Percentiles rank a stretch among this genome's conserved stretches.
These are phyloP conservation scores for Athalia rosae DNA, from an alignment of 2,888 invertebrate species.

Conservation along the genomic window DNA sequence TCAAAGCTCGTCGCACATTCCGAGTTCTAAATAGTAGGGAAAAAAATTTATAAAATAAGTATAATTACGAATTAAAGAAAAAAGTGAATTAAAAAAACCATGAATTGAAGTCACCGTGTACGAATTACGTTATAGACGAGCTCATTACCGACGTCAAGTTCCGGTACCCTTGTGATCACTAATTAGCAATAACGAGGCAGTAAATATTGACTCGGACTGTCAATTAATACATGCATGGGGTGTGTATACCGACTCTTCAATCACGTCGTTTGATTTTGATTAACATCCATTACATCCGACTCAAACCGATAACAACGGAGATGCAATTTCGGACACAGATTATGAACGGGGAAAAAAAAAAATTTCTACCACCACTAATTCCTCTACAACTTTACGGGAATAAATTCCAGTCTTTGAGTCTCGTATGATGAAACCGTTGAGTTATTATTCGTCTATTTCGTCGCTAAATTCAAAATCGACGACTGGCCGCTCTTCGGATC, in stretches of 20 bases:
- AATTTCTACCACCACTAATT: background rate
- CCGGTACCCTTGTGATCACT: constrained; percentile 5
- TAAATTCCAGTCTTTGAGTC: constrained; percentile 26
- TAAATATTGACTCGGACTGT: background rate
- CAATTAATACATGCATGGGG: no score
- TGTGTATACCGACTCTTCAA: no score
- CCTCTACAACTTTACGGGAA: background rate
- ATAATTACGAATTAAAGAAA: no score
- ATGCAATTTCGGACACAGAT: background rate
- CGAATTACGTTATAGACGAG: background rate
- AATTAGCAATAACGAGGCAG: constrained; percentile 12
- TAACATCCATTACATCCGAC: background rate
- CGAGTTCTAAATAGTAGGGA: no score
- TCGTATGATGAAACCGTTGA: constrained; percentile 3
- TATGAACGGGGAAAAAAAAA: background rate
- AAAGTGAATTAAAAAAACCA: background rate
- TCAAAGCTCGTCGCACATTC: no score
- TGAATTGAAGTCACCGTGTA: background rate
- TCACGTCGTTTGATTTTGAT: background rate
- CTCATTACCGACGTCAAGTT: background rate
- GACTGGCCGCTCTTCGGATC: constrained; percentile 28
- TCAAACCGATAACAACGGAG: background rate
- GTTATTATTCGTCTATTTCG: constrained; percentile 49
- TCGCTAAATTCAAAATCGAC: constrained; percentile 61
- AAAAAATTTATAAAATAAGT: no score